Evolutionary conservation across 2,113 vertebrate genomes (phyloP).

Genomic region (Synodontis membranacea): DNA sequence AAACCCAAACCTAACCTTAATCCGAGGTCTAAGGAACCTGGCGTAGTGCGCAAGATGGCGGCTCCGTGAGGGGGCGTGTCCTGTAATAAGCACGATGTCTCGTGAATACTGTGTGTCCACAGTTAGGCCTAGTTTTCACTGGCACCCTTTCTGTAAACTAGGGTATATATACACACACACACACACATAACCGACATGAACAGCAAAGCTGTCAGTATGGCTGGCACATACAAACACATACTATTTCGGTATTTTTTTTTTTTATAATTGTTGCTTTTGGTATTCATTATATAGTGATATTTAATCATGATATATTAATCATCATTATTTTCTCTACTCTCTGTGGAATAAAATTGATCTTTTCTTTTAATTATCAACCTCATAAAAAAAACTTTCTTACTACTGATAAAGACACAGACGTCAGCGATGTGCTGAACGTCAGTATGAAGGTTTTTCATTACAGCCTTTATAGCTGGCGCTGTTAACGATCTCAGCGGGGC

Average conservation of each 20-base stretch:
- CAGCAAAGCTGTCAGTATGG: not conserved
- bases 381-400: not conserved
- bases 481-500: conserved; percentile 1
- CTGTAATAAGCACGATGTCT: no score
- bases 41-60: no score
- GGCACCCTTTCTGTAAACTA: not conserved
- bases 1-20: no score
- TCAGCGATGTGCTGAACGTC: not conserved
- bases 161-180: not conserved
- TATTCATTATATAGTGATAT: not conserved
- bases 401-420: not conserved
- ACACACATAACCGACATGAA: no score
- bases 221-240: not conserved
- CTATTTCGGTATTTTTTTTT: not conserved
- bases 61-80: no score
- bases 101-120: no score
- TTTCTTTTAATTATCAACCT: not conserved
- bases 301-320: no score
- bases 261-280: not conserved
- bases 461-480: not conserved
- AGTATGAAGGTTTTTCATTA: not conserved
- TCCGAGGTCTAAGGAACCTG: no score
- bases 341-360: not conserved
- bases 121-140: no score
- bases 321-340: not conserved